Base-by-base conservation (phyloP, 2,888 invertebrate genomes). In the Asteroscopus sphinx region DNA sequence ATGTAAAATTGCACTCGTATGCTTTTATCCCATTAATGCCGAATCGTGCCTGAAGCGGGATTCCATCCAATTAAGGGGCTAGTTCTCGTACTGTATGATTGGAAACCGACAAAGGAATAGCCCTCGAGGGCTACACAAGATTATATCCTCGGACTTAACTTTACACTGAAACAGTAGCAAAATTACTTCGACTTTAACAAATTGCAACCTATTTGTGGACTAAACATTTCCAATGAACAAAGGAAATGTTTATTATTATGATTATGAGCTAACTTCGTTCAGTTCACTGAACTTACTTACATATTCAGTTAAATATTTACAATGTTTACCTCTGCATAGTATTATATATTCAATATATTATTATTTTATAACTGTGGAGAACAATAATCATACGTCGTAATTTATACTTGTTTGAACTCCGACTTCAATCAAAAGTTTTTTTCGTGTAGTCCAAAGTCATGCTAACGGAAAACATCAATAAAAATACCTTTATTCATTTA, bases 71-170 rank as follows among this genome's bases (percentile, higher is more conserved):
- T 91, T 90, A 91, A 86, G 88, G 88, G 80, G 81, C 86, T 61
- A 86, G 85, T 85, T 78, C 87, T 89, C 88, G 89, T 89, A 87
- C 85, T 83, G 84, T 85, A 85, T 88, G 88, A 91, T 91, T 91
- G 88, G 86, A 88, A 88, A 86, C 80, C 81, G 82, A 81, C 80
- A 79, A 84, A 86, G 80, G 79, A 82, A 79, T 79, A 77, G 79
- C 79, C 82, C 78, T 73, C 78, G 65, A 79, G 80, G 68, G 62
- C 76, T 69, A 68, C 72, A 70, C 41, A 76, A 81, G 80, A 83
- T 80, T 82, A 79, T 77, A 80, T 72, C 81, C 58, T 79, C 82
- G 80, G 82, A 83, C 77, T 78, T 80, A 80, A 83, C 83, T 82
- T 76, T 78, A 80, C 81, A 82, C 67, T 66, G 80, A 80, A 86